These are phyloP conservation scores for Sciurus vulgaris DNA, from an alignment of 2,797 vertebrate species.

Conservation along the genomic window DNA sequence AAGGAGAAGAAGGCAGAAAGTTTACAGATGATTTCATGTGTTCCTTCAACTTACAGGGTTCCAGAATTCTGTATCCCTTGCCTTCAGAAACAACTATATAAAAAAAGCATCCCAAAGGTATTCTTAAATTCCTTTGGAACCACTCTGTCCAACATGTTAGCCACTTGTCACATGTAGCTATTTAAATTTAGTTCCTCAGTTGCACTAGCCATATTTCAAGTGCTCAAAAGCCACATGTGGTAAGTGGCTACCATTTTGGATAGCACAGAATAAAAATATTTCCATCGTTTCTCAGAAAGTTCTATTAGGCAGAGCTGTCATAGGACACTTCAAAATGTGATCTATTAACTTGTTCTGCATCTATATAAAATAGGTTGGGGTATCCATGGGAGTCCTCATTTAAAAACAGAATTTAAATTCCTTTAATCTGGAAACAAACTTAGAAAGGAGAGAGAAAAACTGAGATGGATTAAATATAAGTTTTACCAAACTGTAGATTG, in stretches of 20 bases:
- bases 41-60: not conserved
- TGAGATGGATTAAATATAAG: conserved; percentile 64
- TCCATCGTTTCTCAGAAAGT: not conserved
- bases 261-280: not conserved
- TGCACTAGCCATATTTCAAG: not conserved
- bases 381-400: not conserved
- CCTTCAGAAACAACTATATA: not conserved
- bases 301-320: not conserved
- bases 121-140: not conserved
- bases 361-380: not conserved
- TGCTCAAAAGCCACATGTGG: not conserved
- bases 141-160: not conserved
- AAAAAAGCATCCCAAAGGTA: not conserved
- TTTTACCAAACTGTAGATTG: conserved; percentile 57
- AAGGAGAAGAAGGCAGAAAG: not conserved
- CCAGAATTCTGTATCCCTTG: not conserved
- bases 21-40: not conserved
- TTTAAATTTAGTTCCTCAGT: not conserved
- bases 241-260: not conserved
- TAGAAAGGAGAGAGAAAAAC: conserved; percentile 44
- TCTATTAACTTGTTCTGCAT: not conserved
- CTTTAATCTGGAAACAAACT: conserved; percentile 52
- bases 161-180: not conserved
- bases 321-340: not conserved
- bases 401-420: conserved; percentile 25